Base-by-base conservation (phyloP, 1,140 invertebrate species). In the Geopemphigus sp. region DNA sequence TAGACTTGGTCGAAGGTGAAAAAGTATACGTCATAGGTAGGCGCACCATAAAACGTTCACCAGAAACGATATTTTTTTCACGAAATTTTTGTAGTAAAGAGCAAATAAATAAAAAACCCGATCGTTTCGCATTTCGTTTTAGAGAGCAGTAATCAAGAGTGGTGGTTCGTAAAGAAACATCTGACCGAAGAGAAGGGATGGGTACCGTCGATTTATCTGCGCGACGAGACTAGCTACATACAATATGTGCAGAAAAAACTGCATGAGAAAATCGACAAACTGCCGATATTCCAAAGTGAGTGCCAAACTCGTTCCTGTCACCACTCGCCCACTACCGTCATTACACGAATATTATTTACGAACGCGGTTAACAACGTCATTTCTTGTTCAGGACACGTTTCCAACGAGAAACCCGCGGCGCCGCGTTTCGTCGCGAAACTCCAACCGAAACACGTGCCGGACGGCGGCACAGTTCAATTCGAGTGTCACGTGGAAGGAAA, bases 141-240 rank as follows among this genome's bases (percentile, higher is more conserved):
- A 90, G 92, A 93, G 85, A 91, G 90, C 80, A 90, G 91, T 59
- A 93, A 93, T 83, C 85, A 87, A 81, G 94, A 96, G 83, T 96
- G 94, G 94, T 97, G 95, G 95, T 95, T 94, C 84, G 94, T 97
- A 0, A 91, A 90, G 82, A 97, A 97, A 86, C 90, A 93, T 85
- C 86, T 96, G 22, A 95, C 94, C 0, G 92, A 95, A 85, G 94
- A 96, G 86, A 94, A 92, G 84, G 95, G 95, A 74, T 96, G 93
- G 91, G 94, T 96, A 32, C 95, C 95, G n/a, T 92, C 94, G 5
- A 91, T 94, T 84, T 93, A 95, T 83, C 86, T 97, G 0, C 90
- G 95, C 87, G 91, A 94, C 84, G 92, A 94, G 85, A 86, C 87
- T 5, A 91, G 91, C 82, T 96, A 96, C 83, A 91, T 90, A 0